These are phyloP conservation scores for Plectrocnemia conspersa DNA, from an alignment of 1,140 invertebrate genomes.

Conservation along the genomic window DNA sequence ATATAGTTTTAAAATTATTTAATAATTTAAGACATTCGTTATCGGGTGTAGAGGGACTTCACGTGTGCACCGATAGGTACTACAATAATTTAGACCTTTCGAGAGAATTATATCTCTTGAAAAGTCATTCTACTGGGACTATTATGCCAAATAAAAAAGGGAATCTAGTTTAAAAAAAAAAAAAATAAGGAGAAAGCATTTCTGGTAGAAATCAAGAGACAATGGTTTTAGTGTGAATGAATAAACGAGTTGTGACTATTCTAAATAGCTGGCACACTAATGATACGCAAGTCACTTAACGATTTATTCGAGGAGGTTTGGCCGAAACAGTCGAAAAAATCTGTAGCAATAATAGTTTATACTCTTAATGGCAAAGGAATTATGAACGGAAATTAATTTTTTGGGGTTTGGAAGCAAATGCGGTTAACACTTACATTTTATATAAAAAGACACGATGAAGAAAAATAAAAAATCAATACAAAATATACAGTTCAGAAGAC, in stretches of 20 bases:
- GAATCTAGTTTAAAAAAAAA: no score
- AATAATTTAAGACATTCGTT: no score
- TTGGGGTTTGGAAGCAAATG: slow-evolving; percentile 24
- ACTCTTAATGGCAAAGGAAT: slow-evolving; percentile 35
- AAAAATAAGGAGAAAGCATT: not conserved
- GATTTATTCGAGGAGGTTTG: not conserved
- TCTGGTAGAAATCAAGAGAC: not conserved
- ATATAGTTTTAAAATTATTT: no score
- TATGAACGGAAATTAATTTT: slow-evolving; percentile 36
- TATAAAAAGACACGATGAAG: slow-evolving; percentile 13
- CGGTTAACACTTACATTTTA: slow-evolving; percentile 16
- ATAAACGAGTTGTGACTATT: not conserved
- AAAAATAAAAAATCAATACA: slow-evolving; percentile 14
- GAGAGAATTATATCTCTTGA: no score
- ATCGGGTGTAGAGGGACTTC: no score
- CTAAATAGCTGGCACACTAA: no score
- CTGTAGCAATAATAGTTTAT: slow-evolving; percentile 30
- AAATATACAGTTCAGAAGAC: not conserved
- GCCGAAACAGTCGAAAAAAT: not conserved
- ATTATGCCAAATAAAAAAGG: no score
- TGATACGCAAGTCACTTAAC: no score
- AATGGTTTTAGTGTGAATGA: not conserved
- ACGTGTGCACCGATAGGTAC: no score
- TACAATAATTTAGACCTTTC: no score
- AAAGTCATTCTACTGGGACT: no score